phyloP scores from a whole-genome alignment of 2,888 invertebrate species.

The Gandaritis pyraliata region DNA sequence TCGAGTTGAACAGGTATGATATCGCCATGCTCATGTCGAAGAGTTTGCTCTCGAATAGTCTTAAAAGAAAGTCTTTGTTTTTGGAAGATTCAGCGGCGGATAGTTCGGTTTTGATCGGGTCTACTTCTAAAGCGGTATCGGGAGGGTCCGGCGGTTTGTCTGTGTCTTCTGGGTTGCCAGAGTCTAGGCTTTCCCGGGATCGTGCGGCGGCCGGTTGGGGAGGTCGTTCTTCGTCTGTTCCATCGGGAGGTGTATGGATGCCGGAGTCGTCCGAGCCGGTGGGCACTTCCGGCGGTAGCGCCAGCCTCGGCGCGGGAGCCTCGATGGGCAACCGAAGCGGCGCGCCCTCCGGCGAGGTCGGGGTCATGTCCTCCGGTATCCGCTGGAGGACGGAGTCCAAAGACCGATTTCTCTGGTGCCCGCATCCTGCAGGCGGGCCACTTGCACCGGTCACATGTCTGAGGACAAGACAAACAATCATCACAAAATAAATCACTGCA shows the following conservation, averaged over 20 bases:
- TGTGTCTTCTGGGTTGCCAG: slow-evolving; percentile 86
- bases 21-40: slow-evolving; percentile 99
- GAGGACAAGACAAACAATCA: slow-evolving; percentile 69
- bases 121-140: slow-evolving; percentile 56
- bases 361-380: slow-evolving; percentile 93
- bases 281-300: slow-evolving; percentile 76
- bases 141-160: slow-evolving; percentile 80
- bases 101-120: slow-evolving; percentile 59
- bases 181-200: slow-evolving; percentile 90
- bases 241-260: slow-evolving; percentile 81
- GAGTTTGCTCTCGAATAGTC: slow-evolving; percentile 98
- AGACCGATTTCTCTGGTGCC: slow-evolving; percentile 95
- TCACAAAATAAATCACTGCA: slow-evolving; percentile 40
- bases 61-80: slow-evolving; percentile 89
- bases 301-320: slow-evolving; percentile 84
- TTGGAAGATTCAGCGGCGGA: slow-evolving; percentile 69
- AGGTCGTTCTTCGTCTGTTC: slow-evolving; percentile 80
- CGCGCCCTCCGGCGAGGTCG: slow-evolving; percentile 75
- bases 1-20: slow-evolving; percentile 98
- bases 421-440: slow-evolving; percentile 82
- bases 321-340: slow-evolving; percentile 71
- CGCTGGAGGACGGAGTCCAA: slow-evolving; percentile 95
- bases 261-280: slow-evolving; percentile 92
- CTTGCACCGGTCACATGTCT: slow-evolving; percentile 79
- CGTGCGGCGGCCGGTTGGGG: slow-evolving; percentile 80